Percentiles rank a stretch among this genome's conserved stretches.
phyloP scores from a whole-genome alignment of 2,888 invertebrate species.

The Lomographa bimaculata region DNA sequence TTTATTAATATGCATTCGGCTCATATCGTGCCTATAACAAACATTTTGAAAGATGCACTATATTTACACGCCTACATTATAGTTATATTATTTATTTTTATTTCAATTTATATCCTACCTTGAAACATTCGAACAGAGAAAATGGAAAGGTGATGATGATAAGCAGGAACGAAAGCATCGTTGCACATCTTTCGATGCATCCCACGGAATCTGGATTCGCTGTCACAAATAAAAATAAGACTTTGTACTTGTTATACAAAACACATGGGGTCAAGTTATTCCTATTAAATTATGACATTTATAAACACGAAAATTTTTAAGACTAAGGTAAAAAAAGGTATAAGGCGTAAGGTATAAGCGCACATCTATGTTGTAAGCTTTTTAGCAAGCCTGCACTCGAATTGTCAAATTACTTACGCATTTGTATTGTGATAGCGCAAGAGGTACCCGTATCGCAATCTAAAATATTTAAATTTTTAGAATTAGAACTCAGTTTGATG shows the following conservation, averaged over 20 bases:
- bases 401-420: slow-evolving; percentile 71
- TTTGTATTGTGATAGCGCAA: slow-evolving; percentile 80
- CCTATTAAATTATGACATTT: slow-evolving; percentile 16
- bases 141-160: slow-evolving; percentile 91
- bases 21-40: no score
- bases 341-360: slow-evolving; percentile 35
- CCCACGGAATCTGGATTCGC: slow-evolving; percentile 87
- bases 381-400: slow-evolving; percentile 38
- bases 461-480: slow-evolving; percentile 68
- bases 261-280: neutral
- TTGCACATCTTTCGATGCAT: slow-evolving; percentile 89
- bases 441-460: slow-evolving; percentile 80
- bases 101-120: slow-evolving; percentile 87
- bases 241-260: slow-evolving; percentile 1
- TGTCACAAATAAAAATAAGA: slow-evolving; percentile 60
- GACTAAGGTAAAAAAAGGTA: neutral
- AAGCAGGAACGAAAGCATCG: slow-evolving; percentile 87
- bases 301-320: slow-evolving; percentile 12
- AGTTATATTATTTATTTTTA: no score
- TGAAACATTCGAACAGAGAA: slow-evolving; percentile 93
- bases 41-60: no score
- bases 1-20: no score
- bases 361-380: slow-evolving; percentile 43
- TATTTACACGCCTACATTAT: no score
- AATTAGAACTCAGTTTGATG: slow-evolving; percentile 46